Evolutionary conservation across 2,113 vertebrate species (phyloP), one percentile per base, ranked within the genome.

Genomic region (Grantiella picta): DNA sequence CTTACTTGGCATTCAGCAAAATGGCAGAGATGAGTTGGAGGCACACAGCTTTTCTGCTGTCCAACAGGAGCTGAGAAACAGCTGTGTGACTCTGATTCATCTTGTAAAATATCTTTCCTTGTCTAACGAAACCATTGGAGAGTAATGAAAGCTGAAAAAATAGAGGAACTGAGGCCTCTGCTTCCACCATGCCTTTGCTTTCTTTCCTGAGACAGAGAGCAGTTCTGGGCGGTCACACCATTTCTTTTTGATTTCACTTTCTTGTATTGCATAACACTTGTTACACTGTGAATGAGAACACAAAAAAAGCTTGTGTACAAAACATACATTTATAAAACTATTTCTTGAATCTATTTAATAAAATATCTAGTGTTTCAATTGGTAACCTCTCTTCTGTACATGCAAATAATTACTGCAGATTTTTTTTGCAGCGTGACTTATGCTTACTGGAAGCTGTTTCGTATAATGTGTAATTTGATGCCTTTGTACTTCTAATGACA

Each of bases 361-460:
- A 63, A 88, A 23, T 4, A 6, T 45, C 18, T 69, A 5, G 12
- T 52, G 8, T 80, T 66, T 77, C 66, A 86, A 4, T 78, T 68
- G 28, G 11, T 69, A 84, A 15, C 0, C 2, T 54, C 19, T 82
- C 36, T 88, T 35, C 44, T 19, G 11, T 77, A 63, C 22, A 25
- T 2, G 3, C 17, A 47, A 45, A 28, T 91, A 88, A 65, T 72
- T 66, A 61, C 59, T 84, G 61, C 61, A 83, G 82, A 66, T 71
- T 21, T 76, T 94, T 92, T 92, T 90, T 75, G 25, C 7, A 2
- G 22, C 86, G 45, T 94, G 89, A 89, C 44, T 90, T 92, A 52
- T 0, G 2, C 77, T 93, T 95, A 94, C 94, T 94, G 83, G 88
- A 94, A 94, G 65, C 83, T 88, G 25, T 60, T 76, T 89, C 78